Evolutionary conservation across 2,113 vertebrate species (phyloP), one percentile per base, ranked within the genome.

Genomic region (Sitta europaea): DNA sequence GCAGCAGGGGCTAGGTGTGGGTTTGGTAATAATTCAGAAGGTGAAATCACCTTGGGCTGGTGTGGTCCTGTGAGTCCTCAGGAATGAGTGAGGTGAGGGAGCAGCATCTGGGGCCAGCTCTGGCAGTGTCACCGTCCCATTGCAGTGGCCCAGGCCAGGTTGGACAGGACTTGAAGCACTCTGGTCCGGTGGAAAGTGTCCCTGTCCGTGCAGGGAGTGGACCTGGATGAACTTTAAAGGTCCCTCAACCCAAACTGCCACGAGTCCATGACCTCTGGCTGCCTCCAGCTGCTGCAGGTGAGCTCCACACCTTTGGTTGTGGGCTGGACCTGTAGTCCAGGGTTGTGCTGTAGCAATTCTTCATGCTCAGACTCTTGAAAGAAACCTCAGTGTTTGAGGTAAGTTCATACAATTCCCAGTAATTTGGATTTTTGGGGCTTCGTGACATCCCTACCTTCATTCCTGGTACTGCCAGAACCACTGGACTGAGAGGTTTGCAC

Each of bases 401-500:
- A 22, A 53, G 38, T 22, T 35, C 29, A 24, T 13, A 45, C 28
- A 58, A 6, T 40, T 73, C 10, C n/a, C 38, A 27, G 47, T n/a
- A 53, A 35, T 35, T 7, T 0, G 10, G 16, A 16, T 31, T 29
- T 40, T 19, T 0, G 1, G 11, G 12, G 16, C 20, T 38, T 9
- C 0, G 16, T 86, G 47, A 19, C 29, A 40, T 59, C 9, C 3
- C 1, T 14, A 8, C 21, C 20, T 67, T 20, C 0, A 5, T 14
- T 28, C 33, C 27, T 74, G 45, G 12, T 33, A 9, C 24, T 67
- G 38, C n/a, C 33, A 22, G 16, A 25, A 4, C 9, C 24, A 6
- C 0, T 0, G 22, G 13, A 6, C 20, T 81, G 31, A 4, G 14
- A 0, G 0, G 22, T n/a, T 51, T 20, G 43, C 28, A 5, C 28